Evolutionary conservation across 2,888 invertebrate species (phyloP).

Genomic region (Rhimphoctona megacephalus): DNA sequence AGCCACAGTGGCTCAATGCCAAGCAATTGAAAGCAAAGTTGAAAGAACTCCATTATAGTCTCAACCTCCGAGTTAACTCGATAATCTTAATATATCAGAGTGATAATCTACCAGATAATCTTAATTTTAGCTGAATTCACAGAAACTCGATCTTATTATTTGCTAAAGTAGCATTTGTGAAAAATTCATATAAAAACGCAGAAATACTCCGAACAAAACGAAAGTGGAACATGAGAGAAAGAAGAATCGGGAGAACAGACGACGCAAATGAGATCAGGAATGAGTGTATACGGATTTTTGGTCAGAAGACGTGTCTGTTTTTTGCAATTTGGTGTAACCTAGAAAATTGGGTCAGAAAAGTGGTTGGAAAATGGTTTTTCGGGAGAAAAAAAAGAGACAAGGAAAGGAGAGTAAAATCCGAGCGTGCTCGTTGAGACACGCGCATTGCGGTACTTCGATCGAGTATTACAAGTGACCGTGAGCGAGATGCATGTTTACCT

Average conservation of each 20-base stretch:
- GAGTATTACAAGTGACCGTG: slow-evolving; percentile 35
- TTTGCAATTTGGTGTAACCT: slow-evolving; percentile 36
- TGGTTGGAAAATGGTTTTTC: slow-evolving; percentile 48
- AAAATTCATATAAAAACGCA: slow-evolving; percentile 13
- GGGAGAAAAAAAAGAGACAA: neutral
- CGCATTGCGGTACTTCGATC: slow-evolving; percentile 67
- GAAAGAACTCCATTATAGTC: neutral
- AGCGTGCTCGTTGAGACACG: slow-evolving; percentile 24
- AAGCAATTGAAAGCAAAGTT: slow-evolving; percentile 17
- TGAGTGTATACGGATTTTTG: slow-evolving; percentile 29
- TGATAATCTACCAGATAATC: slow-evolving; percentile 24
- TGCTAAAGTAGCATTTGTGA: neutral
- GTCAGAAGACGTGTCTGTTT: slow-evolving; percentile 10
- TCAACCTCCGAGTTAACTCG: slow-evolving; percentile 6
- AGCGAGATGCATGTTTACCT: slow-evolving; percentile 39
- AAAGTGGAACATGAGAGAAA: slow-evolving; percentile 2
- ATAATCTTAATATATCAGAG: slow-evolving; percentile 15
- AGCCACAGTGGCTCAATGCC: neutral
- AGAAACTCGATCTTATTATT: neutral
- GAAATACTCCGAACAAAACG: neutral
- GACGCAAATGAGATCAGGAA: slow-evolving; percentile 1
- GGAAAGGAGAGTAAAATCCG: slow-evolving; percentile 18
- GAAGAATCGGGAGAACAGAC: neutral
- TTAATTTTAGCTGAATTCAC: slow-evolving; percentile 4
- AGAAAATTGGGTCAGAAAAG: slow-evolving; percentile 53